These are phyloP conservation scores for Papilio elwesi DNA, from an alignment of 2,888 invertebrate species.

Conservation along the genomic window DNA sequence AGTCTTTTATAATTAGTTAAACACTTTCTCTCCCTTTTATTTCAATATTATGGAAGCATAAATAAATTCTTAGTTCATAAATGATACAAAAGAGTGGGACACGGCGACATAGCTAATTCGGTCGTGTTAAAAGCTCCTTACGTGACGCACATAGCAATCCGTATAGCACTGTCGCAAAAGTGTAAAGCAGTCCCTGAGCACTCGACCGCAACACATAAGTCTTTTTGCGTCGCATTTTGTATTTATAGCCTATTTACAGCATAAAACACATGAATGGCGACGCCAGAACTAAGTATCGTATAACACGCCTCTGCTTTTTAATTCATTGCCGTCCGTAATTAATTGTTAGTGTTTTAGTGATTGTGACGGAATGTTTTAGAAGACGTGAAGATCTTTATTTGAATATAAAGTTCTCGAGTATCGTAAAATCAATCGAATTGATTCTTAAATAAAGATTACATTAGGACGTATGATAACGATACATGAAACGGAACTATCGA, in stretches of 20 bases:
- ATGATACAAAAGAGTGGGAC: conserved; percentile 7
- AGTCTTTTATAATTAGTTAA: no score
- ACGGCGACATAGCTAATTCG: conserved; percentile 17
- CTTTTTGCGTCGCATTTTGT: conserved; percentile 26
- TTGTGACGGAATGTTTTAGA: conserved; percentile 4
- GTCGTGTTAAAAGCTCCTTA: conserved; percentile 32
- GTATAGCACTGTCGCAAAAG: conserved; percentile 8
- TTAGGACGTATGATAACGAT: no score
- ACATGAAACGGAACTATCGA: no score
- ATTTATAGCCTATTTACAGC: conserved; percentile 32
- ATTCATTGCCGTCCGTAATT: conserved; percentile 20
- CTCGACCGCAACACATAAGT: conserved; percentile 21
- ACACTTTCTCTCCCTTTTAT: not conserved
- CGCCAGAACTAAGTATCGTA: conserved; percentile 22
- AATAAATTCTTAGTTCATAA: conserved; percentile 3
- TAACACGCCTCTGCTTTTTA: conserved; percentile 29
- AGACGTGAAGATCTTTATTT: not conserved
- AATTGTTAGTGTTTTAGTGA: conserved; percentile 11
- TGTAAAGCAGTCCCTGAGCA: conserved; percentile 14
- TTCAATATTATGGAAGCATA: not conserved
- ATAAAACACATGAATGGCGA: conserved; percentile 33
- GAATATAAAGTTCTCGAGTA: not conserved
- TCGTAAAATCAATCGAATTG: conserved; percentile 10
- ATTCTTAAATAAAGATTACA: not conserved
- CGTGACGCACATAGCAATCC: conserved; percentile 27